phyloP scores from a whole-genome alignment of 1,140 invertebrate species.

The Lucilia cuprina region DNA sequence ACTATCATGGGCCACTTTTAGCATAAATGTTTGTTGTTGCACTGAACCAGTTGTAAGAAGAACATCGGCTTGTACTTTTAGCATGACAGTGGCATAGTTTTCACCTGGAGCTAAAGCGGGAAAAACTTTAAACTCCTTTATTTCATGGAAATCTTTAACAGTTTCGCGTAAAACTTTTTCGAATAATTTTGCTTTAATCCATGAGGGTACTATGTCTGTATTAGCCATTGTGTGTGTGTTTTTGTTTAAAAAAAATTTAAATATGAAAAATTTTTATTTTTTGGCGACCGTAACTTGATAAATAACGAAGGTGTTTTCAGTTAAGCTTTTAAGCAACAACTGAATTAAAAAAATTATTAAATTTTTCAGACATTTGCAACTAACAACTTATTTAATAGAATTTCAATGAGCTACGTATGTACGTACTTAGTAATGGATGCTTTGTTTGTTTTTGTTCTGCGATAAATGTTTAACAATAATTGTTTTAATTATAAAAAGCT shows the following conservation, averaged over 20 bases:
- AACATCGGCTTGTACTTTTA: neutral
- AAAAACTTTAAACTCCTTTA: neutral
- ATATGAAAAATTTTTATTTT: neutral
- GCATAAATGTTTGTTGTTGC: constrained; percentile 44
- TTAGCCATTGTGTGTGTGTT: neutral
- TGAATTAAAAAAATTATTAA: neutral
- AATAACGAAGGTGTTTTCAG: neutral
- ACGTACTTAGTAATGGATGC: too few species aligned
- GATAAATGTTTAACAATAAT: too few species aligned
- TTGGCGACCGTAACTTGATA: too few species aligned
- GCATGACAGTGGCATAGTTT: constrained; percentile 31
- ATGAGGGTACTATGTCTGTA: neutral
- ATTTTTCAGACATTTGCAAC: neutral
- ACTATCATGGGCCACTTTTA: constrained; percentile 50
- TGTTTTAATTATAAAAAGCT: too few species aligned
- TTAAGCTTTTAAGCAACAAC: neutral
- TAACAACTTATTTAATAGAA: too few species aligned
- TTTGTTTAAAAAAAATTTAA: neutral
- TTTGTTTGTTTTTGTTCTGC: too few species aligned
- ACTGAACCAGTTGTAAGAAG: neutral
- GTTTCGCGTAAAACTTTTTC: neutral
- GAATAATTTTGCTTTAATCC: neutral
- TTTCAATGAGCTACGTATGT: too few species aligned
- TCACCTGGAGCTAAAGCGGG: constrained; percentile 20
- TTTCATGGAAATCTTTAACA: neutral